Base-by-base conservation (phyloP, 2,888 invertebrate species). In the Agonopterix alstromeriana region DNA sequence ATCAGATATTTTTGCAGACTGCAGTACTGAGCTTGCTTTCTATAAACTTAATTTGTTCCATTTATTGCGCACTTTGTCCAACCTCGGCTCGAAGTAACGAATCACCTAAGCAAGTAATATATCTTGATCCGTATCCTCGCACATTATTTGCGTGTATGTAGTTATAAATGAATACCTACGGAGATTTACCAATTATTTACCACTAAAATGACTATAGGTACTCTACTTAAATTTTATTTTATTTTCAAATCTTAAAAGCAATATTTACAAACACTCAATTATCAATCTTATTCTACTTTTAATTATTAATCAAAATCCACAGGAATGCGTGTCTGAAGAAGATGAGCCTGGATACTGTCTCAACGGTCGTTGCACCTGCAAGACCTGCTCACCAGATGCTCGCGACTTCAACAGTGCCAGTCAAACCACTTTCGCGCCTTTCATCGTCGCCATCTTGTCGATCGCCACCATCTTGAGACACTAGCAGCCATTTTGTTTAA, bases 281-380 rank as follows among this genome's bases (percentile, higher is more conserved):
- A 8, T 17, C 48, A 27, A 27, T 7, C 27, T 27, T 27, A 27
- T 27, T 27, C 7, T 27, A 3, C 36, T 46, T 38, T 42, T 36
- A 36, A 12, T 38, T 27, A 27, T 27, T 0, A 27, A 27, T 27
- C 3, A 27, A 27, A 27, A 27, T 50, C 12, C 40, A n/a, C 65
- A 89, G 89, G 88, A 89, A 72, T 89, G 89, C 49, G 81, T 87
- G 1, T 84, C 81, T 1, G 89, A 88, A 52, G 82, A 84, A 54
- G 77, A 83, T 42, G 84, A 87, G 52, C 85, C 82, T 0, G 89
- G 88, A 0, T 86, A 82, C 64, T 89, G 89, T 53, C 63, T 81
- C 0, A 63, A 77, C 0, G 87, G 86, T 0, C 74, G 81, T 12
- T 89, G 89, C 57, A 87, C 85, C 0, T 89, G 89, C 63, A 81